Percentiles rank a stretch among this genome's conserved stretches.
phyloP scores from a whole-genome alignment of 2,888 invertebrate species.

The Anticlea derivata region DNA sequence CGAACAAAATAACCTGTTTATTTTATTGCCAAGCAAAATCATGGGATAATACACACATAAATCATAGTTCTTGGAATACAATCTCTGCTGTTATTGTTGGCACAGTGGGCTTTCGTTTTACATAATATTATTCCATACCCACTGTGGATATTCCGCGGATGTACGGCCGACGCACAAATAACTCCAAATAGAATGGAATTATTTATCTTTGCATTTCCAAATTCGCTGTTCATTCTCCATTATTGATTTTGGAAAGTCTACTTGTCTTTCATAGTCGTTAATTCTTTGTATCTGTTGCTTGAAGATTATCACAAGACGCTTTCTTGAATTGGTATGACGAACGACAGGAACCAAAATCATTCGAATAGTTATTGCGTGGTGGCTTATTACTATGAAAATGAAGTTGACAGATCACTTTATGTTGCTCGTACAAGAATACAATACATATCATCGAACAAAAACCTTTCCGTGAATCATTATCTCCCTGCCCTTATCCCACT shows the following conservation, averaged over 20 bases:
- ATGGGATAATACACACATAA: constrained; percentile 31
- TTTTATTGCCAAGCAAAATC: constrained; percentile 23
- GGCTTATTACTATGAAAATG: not conserved
- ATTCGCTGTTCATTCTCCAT: constrained; percentile 44
- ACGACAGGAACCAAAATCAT: not conserved
- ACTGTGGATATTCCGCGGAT: constrained; percentile 33
- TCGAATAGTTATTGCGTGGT: not conserved
- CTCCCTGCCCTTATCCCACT: too few species aligned
- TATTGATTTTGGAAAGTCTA: constrained; percentile 43
- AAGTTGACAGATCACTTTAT: not conserved
- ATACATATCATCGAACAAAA: not conserved
- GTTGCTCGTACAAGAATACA: not conserved
- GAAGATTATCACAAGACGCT: not conserved
- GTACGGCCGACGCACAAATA: constrained; percentile 45
- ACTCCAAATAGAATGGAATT: constrained; percentile 44
- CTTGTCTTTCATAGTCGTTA: not conserved
- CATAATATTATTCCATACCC: constrained; percentile 44
- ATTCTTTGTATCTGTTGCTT: not conserved
- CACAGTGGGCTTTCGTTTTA: constrained; percentile 41
- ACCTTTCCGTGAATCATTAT: not conserved
- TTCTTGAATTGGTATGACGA: not conserved
- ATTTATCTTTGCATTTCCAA: constrained; percentile 53
- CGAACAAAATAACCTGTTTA: constrained; percentile 20
- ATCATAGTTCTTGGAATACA: constrained; percentile 35
- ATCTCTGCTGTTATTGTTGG: constrained; percentile 42